These are phyloP conservation scores for Chromis chromis DNA, from an alignment of 2,797 vertebrate species.

Conservation along the genomic window DNA sequence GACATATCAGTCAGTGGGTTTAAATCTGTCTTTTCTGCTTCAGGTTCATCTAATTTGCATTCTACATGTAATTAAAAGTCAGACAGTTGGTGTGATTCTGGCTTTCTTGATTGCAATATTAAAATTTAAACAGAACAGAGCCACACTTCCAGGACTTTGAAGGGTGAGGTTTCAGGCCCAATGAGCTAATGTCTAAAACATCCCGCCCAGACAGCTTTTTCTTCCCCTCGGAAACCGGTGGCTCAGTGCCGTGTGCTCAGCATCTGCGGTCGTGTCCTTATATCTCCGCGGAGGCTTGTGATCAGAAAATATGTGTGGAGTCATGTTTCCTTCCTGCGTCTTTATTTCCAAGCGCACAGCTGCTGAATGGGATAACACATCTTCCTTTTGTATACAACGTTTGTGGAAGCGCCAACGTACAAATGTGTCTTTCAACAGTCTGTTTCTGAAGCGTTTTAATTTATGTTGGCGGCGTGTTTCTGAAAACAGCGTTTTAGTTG, in stretches of 20 bases:
- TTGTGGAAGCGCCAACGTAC: background rate
- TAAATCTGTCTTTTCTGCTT: background rate
- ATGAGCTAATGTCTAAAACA: constrained; percentile 41
- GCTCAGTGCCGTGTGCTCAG: background rate
- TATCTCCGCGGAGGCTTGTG: constrained; percentile 34
- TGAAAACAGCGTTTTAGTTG: background rate
- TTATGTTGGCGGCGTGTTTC: background rate
- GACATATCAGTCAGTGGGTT: background rate
- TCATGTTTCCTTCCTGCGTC: constrained; percentile 59
- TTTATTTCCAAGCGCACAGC: constrained; percentile 49
- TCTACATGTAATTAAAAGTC: too few relatives aligned
- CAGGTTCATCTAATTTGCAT: constrained; percentile 1
- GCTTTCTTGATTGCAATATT: background rate
- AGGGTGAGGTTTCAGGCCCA: background rate
- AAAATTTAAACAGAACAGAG: constrained; percentile 3
- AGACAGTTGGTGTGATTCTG: background rate
- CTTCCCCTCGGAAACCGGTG: constrained; percentile 26
- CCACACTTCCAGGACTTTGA: background rate
- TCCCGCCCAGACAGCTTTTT: constrained; percentile 13
- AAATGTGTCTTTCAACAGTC: background rate
- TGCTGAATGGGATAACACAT: constrained; percentile 26
- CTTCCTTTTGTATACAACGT: constrained; percentile 16
- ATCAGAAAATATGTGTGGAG: constrained; percentile 40
- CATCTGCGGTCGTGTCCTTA: constrained; percentile 27
- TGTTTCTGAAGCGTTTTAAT: background rate